Conservation (phyloP, 2,113 vertebrate genomes). For the Scopus umbretta region DNA sequence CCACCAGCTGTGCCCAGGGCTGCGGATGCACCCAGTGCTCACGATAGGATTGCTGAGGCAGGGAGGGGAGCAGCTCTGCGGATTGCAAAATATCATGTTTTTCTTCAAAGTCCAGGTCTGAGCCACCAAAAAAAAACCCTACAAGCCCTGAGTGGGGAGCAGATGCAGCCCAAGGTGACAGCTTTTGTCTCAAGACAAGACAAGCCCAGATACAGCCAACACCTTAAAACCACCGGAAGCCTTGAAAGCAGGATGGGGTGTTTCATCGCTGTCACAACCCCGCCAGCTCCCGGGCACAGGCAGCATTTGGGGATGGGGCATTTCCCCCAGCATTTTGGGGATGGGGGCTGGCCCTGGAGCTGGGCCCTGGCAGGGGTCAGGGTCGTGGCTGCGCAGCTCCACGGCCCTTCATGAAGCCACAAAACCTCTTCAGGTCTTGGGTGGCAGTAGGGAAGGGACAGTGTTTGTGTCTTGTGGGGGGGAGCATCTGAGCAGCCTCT, state of each 20-base stretch:
- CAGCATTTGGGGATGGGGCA: fast-evolving
- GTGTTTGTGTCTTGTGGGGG: too few relatives aligned
- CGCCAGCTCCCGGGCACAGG: not conserved
- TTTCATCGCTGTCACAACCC: not conserved
- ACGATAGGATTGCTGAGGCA: not conserved
- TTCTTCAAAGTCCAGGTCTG: not conserved
- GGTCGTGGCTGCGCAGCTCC: fast-evolving
- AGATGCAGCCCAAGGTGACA: not conserved
- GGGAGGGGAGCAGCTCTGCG: not conserved
- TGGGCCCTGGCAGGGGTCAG: fast-evolving
- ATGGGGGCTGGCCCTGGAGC: too few relatives aligned
- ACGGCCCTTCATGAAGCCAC: fast-evolving
- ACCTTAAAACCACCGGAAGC: not conserved
- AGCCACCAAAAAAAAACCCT: not conserved
- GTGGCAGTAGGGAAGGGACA: fast-evolving
- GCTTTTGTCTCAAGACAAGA: fast-evolving
- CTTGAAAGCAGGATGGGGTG: fast-evolving
- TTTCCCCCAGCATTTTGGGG: not conserved
- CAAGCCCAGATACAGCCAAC: not conserved
- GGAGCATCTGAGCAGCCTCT: not conserved
- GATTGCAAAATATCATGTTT: not conserved
- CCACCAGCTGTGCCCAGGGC: not conserved
- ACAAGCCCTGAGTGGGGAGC: fast-evolving
- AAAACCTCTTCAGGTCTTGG: not conserved
- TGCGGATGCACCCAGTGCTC: not conserved